phyloP scores from a whole-genome alignment of 2,113 vertebrate species.

The Regulus satrapa region DNA sequence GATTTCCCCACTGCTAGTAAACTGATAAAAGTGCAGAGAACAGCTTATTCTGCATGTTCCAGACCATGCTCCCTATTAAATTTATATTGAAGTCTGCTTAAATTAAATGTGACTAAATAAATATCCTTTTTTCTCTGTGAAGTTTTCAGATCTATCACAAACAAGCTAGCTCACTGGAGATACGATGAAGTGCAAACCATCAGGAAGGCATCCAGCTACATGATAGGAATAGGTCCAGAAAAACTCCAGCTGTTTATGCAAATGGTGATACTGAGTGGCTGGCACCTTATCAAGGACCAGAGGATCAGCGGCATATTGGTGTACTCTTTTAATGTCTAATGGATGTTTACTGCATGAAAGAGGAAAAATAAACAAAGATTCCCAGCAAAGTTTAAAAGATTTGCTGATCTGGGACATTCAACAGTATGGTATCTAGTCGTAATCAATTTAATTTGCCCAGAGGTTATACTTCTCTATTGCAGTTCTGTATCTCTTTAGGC shows the following conservation, averaged over 20 bases:
- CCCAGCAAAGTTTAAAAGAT: not conserved
- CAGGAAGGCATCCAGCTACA: conserved; percentile 45
- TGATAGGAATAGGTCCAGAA: conserved; percentile 34
- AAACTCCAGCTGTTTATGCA: conserved; percentile 61
- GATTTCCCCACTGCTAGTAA: not conserved
- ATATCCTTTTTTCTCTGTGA: not conserved
- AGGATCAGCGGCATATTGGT: conserved; percentile 37
- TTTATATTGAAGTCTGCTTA: not conserved
- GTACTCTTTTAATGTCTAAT: conserved; percentile 3
- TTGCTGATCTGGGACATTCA: not conserved
- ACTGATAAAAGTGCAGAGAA: not conserved
- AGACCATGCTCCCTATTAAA: not conserved
- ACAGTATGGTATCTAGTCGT: not conserved
- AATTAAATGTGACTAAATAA: conserved; percentile 1
- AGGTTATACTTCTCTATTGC: not conserved
- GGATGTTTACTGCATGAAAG: conserved; percentile 7
- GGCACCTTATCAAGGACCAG: conserved; percentile 53
- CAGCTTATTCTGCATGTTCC: not conserved
- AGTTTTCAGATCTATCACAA: conserved; percentile 25
- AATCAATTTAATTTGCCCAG: not conserved
- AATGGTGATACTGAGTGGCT: conserved; percentile 20
- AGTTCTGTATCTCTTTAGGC: not conserved
- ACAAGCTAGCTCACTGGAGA: not conserved
- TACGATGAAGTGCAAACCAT: not conserved
- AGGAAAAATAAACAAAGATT: not conserved